A percentile compares a stretch with the other conserved stretches of the same genome.
These are phyloP conservation scores for Solenopsis invicta DNA, from an alignment of 1,140 invertebrate genomes.

Conservation along the genomic window DNA sequence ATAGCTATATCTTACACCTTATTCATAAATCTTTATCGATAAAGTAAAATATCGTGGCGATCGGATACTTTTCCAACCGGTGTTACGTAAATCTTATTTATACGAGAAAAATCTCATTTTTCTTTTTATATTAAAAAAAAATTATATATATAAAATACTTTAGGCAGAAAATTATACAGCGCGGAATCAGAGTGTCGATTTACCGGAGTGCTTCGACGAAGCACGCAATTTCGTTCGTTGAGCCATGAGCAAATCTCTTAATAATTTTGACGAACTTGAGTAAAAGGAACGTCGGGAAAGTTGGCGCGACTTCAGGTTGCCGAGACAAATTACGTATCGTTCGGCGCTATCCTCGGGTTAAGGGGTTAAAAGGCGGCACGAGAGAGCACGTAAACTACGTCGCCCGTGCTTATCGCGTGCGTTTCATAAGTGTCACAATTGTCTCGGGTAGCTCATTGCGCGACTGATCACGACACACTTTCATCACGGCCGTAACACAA, in stretches of 20 bases:
- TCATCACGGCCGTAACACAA: conserved; percentile 50
- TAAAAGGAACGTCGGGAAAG: conserved; percentile 6
- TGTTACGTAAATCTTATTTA: not conserved
- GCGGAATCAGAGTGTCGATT: not conserved
- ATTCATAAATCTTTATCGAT: conserved; percentile 34
- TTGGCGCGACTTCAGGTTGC: not conserved
- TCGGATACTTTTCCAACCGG: not conserved
- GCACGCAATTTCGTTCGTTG: not conserved
- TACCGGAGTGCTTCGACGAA: not conserved
- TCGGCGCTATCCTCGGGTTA: not conserved
- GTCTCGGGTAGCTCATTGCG: conserved; percentile 53
- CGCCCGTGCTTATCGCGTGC: conserved; percentile 23
- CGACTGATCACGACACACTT: conserved; percentile 68
- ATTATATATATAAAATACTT: no score
- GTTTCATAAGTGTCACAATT: conserved; percentile 57
- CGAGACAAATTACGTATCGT: conserved; percentile 18
- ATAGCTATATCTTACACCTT: conserved; percentile 10
- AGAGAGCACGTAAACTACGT: conserved; percentile 34
- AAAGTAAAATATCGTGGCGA: not conserved
- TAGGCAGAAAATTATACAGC: not conserved
- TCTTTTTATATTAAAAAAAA: not conserved
- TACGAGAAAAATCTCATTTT: not conserved
- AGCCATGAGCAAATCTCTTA: not conserved
- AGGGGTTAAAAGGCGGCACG: conserved; percentile 14
- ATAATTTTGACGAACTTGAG: not conserved